phyloP scores from a whole-genome alignment of 2,797 vertebrate species.

The Champsocephalus esox region DNA sequence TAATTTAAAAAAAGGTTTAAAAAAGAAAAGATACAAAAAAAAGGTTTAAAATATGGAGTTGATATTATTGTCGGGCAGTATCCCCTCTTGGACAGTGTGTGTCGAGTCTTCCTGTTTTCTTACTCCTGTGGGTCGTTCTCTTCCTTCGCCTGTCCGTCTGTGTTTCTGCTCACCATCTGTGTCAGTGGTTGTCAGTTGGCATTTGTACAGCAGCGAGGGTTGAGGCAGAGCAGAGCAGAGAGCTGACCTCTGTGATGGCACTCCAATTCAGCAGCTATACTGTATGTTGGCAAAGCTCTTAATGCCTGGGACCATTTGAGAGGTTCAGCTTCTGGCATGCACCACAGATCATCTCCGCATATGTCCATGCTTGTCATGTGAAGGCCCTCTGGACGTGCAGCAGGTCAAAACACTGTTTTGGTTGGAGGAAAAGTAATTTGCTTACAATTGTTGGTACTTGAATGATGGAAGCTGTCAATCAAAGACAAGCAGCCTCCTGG shows the following conservation, averaged over 20 bases:
- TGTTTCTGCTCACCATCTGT: constrained; percentile 83
- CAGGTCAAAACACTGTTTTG: constrained; percentile 19
- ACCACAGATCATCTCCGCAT: constrained; percentile 40
- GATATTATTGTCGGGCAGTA: constrained; percentile 76
- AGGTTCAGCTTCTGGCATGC: constrained; percentile 46
- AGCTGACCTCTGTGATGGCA: constrained; percentile 69
- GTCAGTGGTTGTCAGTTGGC: constrained; percentile 81
- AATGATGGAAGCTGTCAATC: constrained; percentile 30
- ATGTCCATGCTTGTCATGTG: constrained; percentile 41
- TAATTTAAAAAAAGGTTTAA: constrained; percentile 65
- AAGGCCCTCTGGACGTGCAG: constrained; percentile 34
- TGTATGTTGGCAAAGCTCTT: constrained; percentile 44
- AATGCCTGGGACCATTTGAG: constrained; percentile 50
- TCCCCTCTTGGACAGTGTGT: constrained; percentile 80
- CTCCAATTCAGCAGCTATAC: constrained; percentile 60
- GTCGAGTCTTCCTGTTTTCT: constrained; percentile 83
- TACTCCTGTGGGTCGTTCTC: constrained; percentile 83
- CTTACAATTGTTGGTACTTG: constrained; percentile 4
- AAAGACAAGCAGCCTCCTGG: constrained; percentile 13
- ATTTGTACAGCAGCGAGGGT: constrained; percentile 82
- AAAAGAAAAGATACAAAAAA: constrained; percentile 72
- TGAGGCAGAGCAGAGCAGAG: constrained; percentile 79
- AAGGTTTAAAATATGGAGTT: constrained; percentile 79
- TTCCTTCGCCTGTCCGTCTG: constrained; percentile 82
- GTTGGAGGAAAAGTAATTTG: constrained; percentile 8